Evolutionary conservation across 2,113 vertebrate genomes (phyloP).

Genomic region (Dasyornis broadbenti): DNA sequence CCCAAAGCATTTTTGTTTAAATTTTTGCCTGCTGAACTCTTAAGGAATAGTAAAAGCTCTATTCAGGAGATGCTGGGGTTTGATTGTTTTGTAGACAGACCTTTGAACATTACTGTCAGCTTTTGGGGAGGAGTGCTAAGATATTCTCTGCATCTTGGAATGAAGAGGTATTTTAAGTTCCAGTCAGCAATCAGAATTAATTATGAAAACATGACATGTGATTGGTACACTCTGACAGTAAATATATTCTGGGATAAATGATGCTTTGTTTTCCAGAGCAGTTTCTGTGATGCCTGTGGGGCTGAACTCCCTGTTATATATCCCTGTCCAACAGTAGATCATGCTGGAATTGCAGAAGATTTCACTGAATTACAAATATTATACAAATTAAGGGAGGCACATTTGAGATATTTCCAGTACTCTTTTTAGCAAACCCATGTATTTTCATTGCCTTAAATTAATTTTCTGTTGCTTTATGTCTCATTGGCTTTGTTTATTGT

Average conservation of each 20-base stretch:
- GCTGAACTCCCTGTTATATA: background rate
- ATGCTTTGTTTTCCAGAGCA: background rate
- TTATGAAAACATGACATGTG: background rate
- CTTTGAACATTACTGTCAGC: rapidly evolving
- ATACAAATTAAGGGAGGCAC: background rate
- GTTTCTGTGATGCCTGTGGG: background rate
- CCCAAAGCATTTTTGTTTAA: background rate
- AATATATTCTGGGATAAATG: background rate
- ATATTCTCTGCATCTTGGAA: background rate
- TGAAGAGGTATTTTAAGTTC: background rate
- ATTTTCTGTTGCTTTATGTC: background rate
- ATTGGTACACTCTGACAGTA: background rate
- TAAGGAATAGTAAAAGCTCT: background rate
- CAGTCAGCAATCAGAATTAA: background rate
- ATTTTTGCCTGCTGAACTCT: background rate
- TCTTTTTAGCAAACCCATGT: background rate
- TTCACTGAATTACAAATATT: background rate
- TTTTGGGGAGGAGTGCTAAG: background rate
- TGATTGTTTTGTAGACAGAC: background rate
- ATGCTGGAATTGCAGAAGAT: background rate
- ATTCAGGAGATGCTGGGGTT: background rate
- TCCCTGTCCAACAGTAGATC: background rate
- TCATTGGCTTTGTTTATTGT: background rate
- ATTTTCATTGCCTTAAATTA: background rate
- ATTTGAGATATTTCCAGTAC: background rate